Base-by-base conservation (phyloP, 2,797 vertebrate genomes). In the Anguilla megastoma region DNA sequence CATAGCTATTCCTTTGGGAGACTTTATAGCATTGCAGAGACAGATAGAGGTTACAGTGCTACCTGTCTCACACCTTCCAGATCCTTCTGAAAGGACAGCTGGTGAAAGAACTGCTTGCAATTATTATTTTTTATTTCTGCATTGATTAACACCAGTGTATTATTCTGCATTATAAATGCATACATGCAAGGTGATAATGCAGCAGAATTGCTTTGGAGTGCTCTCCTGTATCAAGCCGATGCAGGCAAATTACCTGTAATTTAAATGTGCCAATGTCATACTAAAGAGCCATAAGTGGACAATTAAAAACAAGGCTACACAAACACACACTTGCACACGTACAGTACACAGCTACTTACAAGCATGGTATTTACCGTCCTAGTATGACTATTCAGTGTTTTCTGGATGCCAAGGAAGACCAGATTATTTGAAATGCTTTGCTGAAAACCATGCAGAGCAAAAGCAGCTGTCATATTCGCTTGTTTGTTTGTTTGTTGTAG, bases 1-100 rank as follows among this genome's bases (percentile, higher is more conserved):
- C 74, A 54, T 79, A 33, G 71, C 74, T 79, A 7, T 80, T 79
- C 86, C 74, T 87, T 10, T 16, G 33, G 76, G 52, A 69, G 52
- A 83, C 30, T 84, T 18, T 63, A 83, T 74, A 71, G 6, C 18
- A 52, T 27, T 33, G 58, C 85, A 63, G 33, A 58, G 48, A 85
- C 21, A 41, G 33, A 33, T 10, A 33, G n/a, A 48, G 66, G 69
- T 52, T 84, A 66, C 12, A 56, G 54, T 60, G 14, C 1, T 45
- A 24, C 60, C 41, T 30, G 24, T 66, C 87, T 71, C 58, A 85
- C 58, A 85, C 16, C 85, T 52, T 54, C n/a, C 3, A 85, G 12
- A 58, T 60, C 30, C 52, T 48, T 3, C 45, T 54, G 27, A 69
- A 41, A 27, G 8, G 33, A 69, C 21, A 30, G 41, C 18, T 48